Base-by-base conservation (phyloP, 2,888 invertebrate genomes). In the Thumatha senex region DNA sequence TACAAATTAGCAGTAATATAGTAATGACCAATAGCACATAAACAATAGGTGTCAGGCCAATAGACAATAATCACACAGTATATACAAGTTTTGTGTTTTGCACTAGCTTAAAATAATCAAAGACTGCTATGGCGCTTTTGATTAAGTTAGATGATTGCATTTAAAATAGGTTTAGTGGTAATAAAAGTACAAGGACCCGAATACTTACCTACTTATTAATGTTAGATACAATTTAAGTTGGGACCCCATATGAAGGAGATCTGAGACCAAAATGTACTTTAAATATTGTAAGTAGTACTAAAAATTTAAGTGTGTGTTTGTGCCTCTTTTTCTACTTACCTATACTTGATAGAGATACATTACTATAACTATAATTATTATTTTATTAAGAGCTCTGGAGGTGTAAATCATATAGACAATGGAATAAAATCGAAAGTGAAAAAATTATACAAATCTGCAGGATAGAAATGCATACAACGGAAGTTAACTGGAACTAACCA, bases 161-260 rank as follows among this genome's bases (percentile, higher is more conserved):
- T 89, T 89, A 89, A 80, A 76, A 74, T 89, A 89, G 87, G 63
- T 80, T 84, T 86, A 89, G 81, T 75, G 57, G 75, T 73, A 72
- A 63, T 48, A 73, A 74, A 84, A 88, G 89, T 89, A 89, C 88
- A 89, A 89, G 87, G 78, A 85, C 81, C 84, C 78, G 75, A 80
- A 77, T 73, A 75, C 67, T 24, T 35, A 35, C 11, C 11, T 31
- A 10, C 31, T 31, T 31, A 31, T 70, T 60, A 65, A 63, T 67
- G 71, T 67, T 64, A 67, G 48, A 61, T 63, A 63, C 48, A 74
- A 76, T 81, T 83, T 81, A 68, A 70, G 63, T 65, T 55, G 61
- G 58, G 56, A 58, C 56, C 64, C 67, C 67, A 66, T 67, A 71
- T 54, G 72, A 40, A 54, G 55, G 56, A 67, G 56, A 81, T 80